Evolutionary conservation across 2,113 vertebrate genomes (phyloP), one percentile per base, ranked within the genome.

Genomic region (human (Homo sapiens)): DNA sequence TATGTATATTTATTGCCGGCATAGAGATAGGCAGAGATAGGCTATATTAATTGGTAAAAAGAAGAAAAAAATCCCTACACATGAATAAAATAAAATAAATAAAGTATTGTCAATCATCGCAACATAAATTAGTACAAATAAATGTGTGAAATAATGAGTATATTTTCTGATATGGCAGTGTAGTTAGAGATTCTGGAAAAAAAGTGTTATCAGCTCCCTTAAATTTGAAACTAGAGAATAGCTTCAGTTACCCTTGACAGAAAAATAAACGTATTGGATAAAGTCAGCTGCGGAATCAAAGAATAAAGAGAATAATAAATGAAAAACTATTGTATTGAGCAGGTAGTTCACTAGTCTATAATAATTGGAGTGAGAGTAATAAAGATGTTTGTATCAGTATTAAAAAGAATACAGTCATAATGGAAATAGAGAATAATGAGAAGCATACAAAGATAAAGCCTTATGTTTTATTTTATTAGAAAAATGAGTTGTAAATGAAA

Each of bases 381-480:
- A 38, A 91, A 93, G 78, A 73, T 43, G 2, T 90, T 93, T 91
- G 0, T 55, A 79, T 80, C 50, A 66, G 25, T 59, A 82, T 87
- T 92, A 80, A 70, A 10, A 96, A 66, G 35, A 92, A 87, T 57
- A 52, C 14, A 11, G 0, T 38, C 57, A 32, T 43, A 43, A 61
- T 68, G 32, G 59, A 91, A 96, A 52, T 70, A 57, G 38, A 35
- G 86, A 92, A 61, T 48, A 64, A 3, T 88, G 40, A 75, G 22
- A 59, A 32, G 1, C 18, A 94, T 11, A 64, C 2, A 40, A 8
- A 52, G 43, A 78, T 20, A 94, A 55, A 61, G 6, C 12, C 68
- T 88, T 25, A 10, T 61, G 30, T n/a, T 73, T 88, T 92, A 83
- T 89, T 89, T 91, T 93, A 55, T 75, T 95, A 38, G 38, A 32